Conservation (phyloP, 2,797 vertebrate species). For the Aulostomus chinensis region DNA sequence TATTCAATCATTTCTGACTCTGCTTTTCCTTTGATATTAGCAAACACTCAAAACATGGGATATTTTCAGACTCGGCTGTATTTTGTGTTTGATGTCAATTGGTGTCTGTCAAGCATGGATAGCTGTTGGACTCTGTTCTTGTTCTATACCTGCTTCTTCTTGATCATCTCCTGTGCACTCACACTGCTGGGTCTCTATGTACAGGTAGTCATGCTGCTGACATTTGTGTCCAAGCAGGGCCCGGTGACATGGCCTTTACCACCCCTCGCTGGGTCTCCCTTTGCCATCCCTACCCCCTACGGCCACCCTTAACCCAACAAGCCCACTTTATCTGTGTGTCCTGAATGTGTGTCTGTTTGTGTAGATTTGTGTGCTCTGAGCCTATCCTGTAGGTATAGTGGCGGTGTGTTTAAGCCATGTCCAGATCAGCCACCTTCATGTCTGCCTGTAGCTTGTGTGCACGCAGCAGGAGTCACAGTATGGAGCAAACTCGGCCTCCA, state of each 20-base stretch:
- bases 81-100: no score
- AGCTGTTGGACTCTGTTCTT: no score
- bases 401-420: slow-evolving; percentile 60
- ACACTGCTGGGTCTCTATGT: slow-evolving; percentile 46
- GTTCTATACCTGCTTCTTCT: slow-evolving; percentile 8
- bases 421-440: slow-evolving; percentile 43
- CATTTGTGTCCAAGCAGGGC: slow-evolving; percentile 65
- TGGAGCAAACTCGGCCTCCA: slow-evolving; percentile 43
- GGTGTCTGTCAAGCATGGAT: no score
- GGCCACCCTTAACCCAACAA: slow-evolving; percentile 49
- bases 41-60: no score
- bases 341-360: slow-evolving; percentile 22
- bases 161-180: slow-evolving; percentile 40
- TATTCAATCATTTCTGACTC: neutral
- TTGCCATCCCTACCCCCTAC: slow-evolving; percentile 51
- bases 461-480: slow-evolving; percentile 49
- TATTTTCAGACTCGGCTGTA: no score
- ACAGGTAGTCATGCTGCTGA: slow-evolving; percentile 62
- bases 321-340: slow-evolving; percentile 44
- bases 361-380: slow-evolving; percentile 30
- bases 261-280: slow-evolving; percentile 58
- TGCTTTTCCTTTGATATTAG: no score
- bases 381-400: slow-evolving; percentile 43
- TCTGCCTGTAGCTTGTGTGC: slow-evolving; percentile 55
- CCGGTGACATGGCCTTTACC: slow-evolving; percentile 70